phyloP scores from a whole-genome alignment of 2,797 vertebrate genomes.

The Paratrypauchen microcephalus region DNA sequence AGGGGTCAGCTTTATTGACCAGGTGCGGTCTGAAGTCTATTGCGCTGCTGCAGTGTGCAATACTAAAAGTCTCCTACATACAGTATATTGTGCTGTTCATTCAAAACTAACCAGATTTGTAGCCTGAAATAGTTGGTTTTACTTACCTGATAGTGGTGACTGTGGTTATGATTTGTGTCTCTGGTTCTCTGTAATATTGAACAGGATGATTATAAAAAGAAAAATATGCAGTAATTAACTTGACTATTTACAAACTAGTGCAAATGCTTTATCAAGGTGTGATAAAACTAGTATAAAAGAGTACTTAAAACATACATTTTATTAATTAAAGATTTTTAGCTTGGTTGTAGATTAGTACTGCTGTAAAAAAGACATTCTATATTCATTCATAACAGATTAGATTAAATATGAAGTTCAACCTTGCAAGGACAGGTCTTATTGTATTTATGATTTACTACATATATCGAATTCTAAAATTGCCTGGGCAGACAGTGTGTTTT shows the following conservation, averaged over 20 bases:
- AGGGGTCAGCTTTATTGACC: conserved; percentile 43
- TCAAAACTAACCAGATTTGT: conserved; percentile 9
- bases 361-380: too few species aligned
- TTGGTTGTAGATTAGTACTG: too few species aligned
- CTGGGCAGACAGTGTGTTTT: not conserved
- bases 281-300: too few species aligned
- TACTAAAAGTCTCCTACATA: conserved; percentile 20
- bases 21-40: conserved; percentile 40
- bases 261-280: too few species aligned
- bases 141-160: conserved; percentile 57
- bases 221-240: too few species aligned
- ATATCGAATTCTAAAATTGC: not conserved
- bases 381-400: not conserved
- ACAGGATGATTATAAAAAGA: not conserved
- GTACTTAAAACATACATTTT: too few species aligned
- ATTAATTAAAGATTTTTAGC: too few species aligned
- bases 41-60: conserved; percentile 22
- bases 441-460: not conserved
- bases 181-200: conserved; percentile 36
- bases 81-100: conserved; percentile 12
- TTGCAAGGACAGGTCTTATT: not conserved
- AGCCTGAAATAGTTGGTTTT: not conserved
- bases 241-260: too few species aligned
- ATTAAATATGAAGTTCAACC: not conserved
- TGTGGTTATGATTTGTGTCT: conserved; percentile 40